Percentiles rank a stretch among this genome's conserved stretches.
phyloP scores from a whole-genome alignment of 1,140 invertebrate genomes.

The Drosophila virilis region DNA sequence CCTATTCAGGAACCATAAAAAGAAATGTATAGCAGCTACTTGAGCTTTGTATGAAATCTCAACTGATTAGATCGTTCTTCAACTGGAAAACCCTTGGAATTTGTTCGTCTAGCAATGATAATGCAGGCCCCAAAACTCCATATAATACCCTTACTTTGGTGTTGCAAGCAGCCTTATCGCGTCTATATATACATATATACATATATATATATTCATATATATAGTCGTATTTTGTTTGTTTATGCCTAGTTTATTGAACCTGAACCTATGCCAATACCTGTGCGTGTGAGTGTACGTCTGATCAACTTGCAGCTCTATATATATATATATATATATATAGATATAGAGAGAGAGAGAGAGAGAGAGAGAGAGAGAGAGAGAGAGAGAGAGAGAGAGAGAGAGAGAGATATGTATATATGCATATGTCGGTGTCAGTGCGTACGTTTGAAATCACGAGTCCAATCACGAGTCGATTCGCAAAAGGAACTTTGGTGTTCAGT shows the following conservation, averaged over 20 bases:
- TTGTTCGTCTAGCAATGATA: not conserved
- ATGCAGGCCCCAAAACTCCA: not conserved
- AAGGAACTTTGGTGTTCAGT: not conserved
- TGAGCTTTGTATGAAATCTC: not conserved
- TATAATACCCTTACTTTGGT: not conserved
- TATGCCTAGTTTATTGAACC: slow-evolving; percentile 67
- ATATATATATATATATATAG: not conserved
- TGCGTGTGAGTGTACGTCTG: not conserved
- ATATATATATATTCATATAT: not conserved
- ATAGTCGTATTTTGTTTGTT: slow-evolving; percentile 32
- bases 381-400: no score
- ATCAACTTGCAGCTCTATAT: not conserved
- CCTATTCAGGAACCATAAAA: not conserved
- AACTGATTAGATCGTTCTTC: not conserved
- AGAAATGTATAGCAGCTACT: not conserved
- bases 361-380: no score
- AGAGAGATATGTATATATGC: not conserved
- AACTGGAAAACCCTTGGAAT: not conserved
- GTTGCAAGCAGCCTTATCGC: slow-evolving; percentile 1
- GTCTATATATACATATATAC: not conserved
- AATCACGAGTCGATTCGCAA: not conserved
- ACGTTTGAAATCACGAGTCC: not conserved
- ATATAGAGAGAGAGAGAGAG: no score
- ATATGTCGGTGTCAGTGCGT: not conserved
- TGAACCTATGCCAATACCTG: slow-evolving; percentile 57